A percentile compares a stretch with the other conserved stretches of the same genome.
These are phyloP conservation scores for Peribatodes rhomboidaria DNA, from an alignment of 2,888 invertebrate genomes.

Conservation along the genomic window DNA sequence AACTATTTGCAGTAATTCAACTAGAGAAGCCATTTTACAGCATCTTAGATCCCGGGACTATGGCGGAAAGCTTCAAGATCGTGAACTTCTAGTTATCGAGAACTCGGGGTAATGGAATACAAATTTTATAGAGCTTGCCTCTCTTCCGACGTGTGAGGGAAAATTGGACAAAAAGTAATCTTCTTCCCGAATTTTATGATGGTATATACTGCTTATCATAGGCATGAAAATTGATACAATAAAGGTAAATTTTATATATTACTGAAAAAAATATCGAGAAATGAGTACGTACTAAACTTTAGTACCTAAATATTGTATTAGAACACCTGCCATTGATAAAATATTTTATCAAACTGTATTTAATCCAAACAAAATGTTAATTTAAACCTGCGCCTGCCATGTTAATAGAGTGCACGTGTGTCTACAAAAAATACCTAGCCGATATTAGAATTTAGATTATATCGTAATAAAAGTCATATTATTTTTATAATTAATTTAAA, in stretches of 20 bases:
- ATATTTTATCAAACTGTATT: neutral
- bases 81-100: slow-evolving; percentile 33
- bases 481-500: neutral
- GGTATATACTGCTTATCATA: slow-evolving; percentile 4
- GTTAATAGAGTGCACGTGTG: slow-evolving; percentile 10
- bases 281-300: no score
- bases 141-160: slow-evolving; percentile 18
- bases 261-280: neutral
- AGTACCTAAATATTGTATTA: neutral
- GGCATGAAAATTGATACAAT: neutral
- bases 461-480: neutral
- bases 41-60: slow-evolving; percentile 29
- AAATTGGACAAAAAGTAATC: slow-evolving; percentile 32
- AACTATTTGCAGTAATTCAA: slow-evolving; percentile 67
- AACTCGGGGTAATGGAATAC: slow-evolving; percentile 35
- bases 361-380: neutral
- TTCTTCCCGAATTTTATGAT: slow-evolving; percentile 29
- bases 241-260: no score
- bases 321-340: slow-evolving; percentile 17
- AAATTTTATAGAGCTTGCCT: slow-evolving; percentile 35
- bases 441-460: slow-evolving; percentile 4
- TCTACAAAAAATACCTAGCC: slow-evolving; percentile 19
- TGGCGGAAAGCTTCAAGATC: slow-evolving; percentile 28
- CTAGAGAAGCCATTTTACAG: slow-evolving; percentile 31
- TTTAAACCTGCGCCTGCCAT: neutral